Conservation (phyloP, 2,113 vertebrate genomes). For the Hymenochirus boettgeri region DNA sequence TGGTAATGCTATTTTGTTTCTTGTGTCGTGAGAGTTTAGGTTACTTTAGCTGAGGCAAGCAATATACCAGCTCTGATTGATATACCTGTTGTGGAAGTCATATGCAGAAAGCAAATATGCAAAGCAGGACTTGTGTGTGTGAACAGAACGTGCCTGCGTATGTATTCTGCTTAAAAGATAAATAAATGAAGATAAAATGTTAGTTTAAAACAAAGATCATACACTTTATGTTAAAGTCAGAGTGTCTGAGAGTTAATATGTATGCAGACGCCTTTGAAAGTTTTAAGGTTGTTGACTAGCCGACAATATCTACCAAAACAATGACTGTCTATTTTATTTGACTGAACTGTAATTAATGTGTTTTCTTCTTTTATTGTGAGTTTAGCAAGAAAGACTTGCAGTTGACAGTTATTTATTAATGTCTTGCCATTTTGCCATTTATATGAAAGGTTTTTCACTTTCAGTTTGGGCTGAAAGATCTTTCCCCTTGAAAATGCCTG, state of each 20-base stretch:
- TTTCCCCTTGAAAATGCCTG: slow-evolving; percentile 69
- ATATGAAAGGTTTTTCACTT: slow-evolving; percentile 78
- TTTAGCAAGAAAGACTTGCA: slow-evolving; percentile 70
- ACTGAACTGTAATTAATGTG: slow-evolving; percentile 97
- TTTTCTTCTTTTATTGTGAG: slow-evolving; percentile 74
- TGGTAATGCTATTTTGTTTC: too few relatives aligned
- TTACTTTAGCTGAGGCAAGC: too few relatives aligned
- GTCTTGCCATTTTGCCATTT: slow-evolving; percentile 75
- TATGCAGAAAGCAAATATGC: too few relatives aligned
- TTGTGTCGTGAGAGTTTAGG: too few relatives aligned
- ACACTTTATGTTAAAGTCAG: not conserved
- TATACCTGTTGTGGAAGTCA: too few relatives aligned
- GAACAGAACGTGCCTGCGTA: not conserved
- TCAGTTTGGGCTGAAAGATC: slow-evolving; percentile 71
- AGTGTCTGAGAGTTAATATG: not conserved
- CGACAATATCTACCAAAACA: slow-evolving; percentile 77
- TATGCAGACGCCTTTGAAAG: slow-evolving; percentile 27
- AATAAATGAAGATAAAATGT: not conserved
- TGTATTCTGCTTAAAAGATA: not conserved
- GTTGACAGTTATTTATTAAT: slow-evolving; percentile 96
- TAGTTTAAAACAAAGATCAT: not conserved
- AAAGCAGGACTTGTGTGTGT: too few relatives aligned
- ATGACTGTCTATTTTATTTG: slow-evolving; percentile 75
- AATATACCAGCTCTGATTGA: too few relatives aligned
- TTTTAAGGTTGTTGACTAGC: slow-evolving; percentile 77